These are phyloP conservation scores for Coracias cyanogaster DNA, from an alignment of 2,797 vertebrate genomes.

Conservation along the genomic window DNA sequence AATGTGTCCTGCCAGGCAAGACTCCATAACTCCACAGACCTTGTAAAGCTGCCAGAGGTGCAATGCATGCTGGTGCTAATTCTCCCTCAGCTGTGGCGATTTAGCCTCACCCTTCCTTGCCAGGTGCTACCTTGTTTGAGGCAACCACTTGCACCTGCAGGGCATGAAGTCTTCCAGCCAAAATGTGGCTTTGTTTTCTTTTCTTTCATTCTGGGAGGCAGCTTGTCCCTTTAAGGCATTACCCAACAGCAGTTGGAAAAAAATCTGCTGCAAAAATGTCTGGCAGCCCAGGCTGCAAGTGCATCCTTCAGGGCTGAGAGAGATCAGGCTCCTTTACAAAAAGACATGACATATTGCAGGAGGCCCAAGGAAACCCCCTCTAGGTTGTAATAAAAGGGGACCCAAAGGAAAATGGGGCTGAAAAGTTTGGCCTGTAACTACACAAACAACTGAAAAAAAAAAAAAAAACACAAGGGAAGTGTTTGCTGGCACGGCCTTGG, in stretches of 20 bases:
- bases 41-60: neutral
- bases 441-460: neutral
- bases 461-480: too few relatives aligned
- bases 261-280: neutral
- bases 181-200: neutral
- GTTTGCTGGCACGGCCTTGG: too few relatives aligned
- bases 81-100: neutral
- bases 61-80: neutral
- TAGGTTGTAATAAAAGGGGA: neutral
- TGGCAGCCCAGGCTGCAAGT: neutral
- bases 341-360: neutral
- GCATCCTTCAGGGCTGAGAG: neutral
- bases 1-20: too few relatives aligned
- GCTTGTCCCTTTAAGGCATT: neutral
- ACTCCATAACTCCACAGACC: neutral
- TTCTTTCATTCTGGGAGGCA: neutral
- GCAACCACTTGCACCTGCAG: neutral
- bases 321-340: neutral
- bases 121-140: neutral
- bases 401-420: neutral
- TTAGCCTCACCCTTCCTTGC: neutral
- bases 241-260: neutral
- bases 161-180: neutral
- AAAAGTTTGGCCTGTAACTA: neutral
- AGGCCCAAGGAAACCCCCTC: neutral